Conservation (phyloP, 1,140 invertebrate genomes). For the Drosophila oshimai region DNA sequence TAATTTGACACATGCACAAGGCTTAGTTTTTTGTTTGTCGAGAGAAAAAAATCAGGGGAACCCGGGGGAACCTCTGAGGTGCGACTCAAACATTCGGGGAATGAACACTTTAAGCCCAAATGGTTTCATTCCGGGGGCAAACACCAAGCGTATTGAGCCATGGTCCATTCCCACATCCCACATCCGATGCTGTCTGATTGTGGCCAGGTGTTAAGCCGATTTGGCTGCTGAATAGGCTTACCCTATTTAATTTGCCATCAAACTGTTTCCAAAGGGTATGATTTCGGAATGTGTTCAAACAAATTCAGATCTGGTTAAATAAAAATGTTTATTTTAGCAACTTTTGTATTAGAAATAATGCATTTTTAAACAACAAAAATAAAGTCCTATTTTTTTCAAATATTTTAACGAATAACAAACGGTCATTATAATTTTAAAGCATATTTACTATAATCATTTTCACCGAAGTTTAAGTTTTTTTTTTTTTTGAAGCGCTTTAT, state of each 20-base stretch:
- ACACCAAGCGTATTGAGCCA: constrained; percentile 11
- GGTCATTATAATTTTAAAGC: no score
- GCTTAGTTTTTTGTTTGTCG: constrained; percentile 24
- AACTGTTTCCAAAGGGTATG: neutral
- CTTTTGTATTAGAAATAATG: no score
- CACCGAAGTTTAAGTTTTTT: no score
- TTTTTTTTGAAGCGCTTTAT: no score
- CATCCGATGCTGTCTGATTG: constrained; percentile 8
- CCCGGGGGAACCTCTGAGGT: neutral
- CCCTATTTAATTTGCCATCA: constrained; percentile 19
- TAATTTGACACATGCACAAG: constrained; percentile 11
- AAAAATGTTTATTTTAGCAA: no score
- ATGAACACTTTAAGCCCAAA: constrained; percentile 46
- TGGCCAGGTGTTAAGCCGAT: constrained; percentile 35
- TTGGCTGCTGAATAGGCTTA: constrained; percentile 25
- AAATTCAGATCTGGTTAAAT: neutral
- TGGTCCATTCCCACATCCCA: neutral
- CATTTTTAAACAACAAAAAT: no score
- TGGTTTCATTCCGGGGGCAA: constrained; percentile 17
- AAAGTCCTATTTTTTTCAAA: no score
- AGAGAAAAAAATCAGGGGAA: neutral
- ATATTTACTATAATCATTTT: no score
- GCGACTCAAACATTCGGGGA: constrained; percentile 35
- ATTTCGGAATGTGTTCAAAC: neutral
- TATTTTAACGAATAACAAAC: no score